Base-by-base conservation (phyloP, 2,113 vertebrate species). In the Callipepla squamata region DNA sequence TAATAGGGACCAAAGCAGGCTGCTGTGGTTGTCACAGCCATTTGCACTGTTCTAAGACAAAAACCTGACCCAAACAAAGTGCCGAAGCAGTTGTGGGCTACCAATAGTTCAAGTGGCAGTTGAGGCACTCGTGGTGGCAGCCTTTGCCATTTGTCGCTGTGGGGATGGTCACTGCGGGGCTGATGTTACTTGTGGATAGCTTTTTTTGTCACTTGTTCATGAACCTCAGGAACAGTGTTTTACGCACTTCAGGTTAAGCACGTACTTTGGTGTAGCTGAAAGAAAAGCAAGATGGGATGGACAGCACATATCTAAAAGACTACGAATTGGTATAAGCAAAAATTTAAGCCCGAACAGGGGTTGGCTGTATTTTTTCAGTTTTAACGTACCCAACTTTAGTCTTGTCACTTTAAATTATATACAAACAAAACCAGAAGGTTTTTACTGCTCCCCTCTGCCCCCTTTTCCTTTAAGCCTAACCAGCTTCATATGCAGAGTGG, bases 381-480 rank as follows among this genome's bases (percentile, higher is more conserved):
- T 70, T 42, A 38, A 42, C 1, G 1, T 18, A 38, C 28, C 25
- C 19, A 42, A 1, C 62, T 82, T 77, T 42, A 78, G 57, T 78
- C 20, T 80, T 78, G 38, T 9, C 22, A 5, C 45, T 61, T 63
- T 13, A 66, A 78, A 95, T 44, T 28, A 34, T 7, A 1, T 8
- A 18, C 32, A 65, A 77, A 50, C 23, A 85, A 65, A 59, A n/a
- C 7, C 20, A 11, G 8, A 8, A 18, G 6, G 11, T 36, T 25
- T 45, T 26, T 28, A 38, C 8, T 80, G 42, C 45, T 55, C 25
- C 14, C 3, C 17, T 4, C 4, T 0, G 1, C 2, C 3, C 18
- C 20, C 5, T 68, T 47, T 26, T 50, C 30, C 85, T 90, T 86
- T 57, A 81, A 76, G 87, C 17, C 22, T 47, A 61, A 20, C 3